These are phyloP conservation scores for Coendou prehensilis DNA, from an alignment of 2,797 vertebrate genomes.

Conservation along the genomic window DNA sequence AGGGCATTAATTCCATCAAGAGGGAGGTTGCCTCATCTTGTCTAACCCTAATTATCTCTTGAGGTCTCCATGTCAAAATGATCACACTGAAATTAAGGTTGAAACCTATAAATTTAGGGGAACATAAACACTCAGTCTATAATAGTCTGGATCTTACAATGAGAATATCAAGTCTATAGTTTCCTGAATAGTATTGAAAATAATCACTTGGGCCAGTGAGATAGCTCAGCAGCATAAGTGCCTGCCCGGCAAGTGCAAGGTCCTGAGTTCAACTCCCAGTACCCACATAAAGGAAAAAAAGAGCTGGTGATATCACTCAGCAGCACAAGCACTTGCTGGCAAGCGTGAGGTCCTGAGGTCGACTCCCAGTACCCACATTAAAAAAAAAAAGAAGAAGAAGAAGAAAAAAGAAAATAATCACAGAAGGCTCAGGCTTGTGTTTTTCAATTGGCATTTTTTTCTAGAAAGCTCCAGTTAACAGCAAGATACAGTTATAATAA, in stretches of 20 bases:
- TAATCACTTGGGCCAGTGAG: not conserved
- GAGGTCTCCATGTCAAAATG: not conserved
- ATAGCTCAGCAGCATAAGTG: no score
- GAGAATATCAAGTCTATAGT: not conserved
- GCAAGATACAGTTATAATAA: conserved; percentile 57
- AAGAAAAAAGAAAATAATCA: not conserved
- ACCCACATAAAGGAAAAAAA: no score
- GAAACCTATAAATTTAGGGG: not conserved
- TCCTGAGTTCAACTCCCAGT: no score
- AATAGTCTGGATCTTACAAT: not conserved
- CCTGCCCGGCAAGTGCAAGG: no score
- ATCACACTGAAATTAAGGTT: not conserved
- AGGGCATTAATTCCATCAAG: not conserved
- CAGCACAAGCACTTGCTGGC: no score
- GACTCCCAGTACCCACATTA: no score
- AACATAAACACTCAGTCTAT: not conserved
- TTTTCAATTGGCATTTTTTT: not conserved
- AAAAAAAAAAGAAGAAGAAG: no score
- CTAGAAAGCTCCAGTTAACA: conserved; percentile 45
- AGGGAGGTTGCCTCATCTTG: not conserved
- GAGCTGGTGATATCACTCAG: no score
- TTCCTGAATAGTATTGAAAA: not conserved
- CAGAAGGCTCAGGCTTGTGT: not conserved
- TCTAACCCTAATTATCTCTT: not conserved
- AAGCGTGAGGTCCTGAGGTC: no score